These are phyloP conservation scores for Rhagoletis zephyria DNA, from an alignment of 1,140 invertebrate species.

Conservation along the genomic window DNA sequence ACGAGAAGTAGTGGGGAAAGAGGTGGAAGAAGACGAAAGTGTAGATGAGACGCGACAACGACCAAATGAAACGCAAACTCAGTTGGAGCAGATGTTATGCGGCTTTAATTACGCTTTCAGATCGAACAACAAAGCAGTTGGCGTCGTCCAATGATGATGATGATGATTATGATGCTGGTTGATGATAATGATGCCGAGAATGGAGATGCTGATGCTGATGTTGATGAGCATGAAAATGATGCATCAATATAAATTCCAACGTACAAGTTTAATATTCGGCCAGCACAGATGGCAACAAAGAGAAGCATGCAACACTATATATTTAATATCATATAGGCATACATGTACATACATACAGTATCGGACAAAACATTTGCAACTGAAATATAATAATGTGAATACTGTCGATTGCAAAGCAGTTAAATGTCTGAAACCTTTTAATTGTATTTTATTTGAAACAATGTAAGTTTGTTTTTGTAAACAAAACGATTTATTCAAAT, in stretches of 20 bases:
- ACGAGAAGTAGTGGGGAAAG: not conserved
- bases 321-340: too few relatives aligned
- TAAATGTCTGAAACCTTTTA: too few relatives aligned
- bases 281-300: not conserved
- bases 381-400: too few relatives aligned
- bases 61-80: not conserved
- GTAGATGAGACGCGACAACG: not conserved
- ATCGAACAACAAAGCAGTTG: not conserved
- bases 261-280: not conserved
- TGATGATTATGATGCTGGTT: not conserved
- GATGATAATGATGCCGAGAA: not conserved
- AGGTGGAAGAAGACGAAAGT: not conserved
- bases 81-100: slow-evolving; percentile 50
- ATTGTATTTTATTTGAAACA: too few relatives aligned
- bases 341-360: not conserved
- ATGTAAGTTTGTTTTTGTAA: too few relatives aligned
- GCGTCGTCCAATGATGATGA: not conserved
- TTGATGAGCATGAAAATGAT: not conserved
- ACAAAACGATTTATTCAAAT: too few relatives aligned
- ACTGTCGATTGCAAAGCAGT: too few relatives aligned
- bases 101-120: slow-evolving; percentile 34
- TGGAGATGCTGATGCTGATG: not conserved
- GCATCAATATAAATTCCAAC: not conserved
- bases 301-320: not conserved
- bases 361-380: too few relatives aligned